Base-by-base conservation (phyloP, 2,113 vertebrate species). In the Rhinopomastus cyanomelas region DNA sequence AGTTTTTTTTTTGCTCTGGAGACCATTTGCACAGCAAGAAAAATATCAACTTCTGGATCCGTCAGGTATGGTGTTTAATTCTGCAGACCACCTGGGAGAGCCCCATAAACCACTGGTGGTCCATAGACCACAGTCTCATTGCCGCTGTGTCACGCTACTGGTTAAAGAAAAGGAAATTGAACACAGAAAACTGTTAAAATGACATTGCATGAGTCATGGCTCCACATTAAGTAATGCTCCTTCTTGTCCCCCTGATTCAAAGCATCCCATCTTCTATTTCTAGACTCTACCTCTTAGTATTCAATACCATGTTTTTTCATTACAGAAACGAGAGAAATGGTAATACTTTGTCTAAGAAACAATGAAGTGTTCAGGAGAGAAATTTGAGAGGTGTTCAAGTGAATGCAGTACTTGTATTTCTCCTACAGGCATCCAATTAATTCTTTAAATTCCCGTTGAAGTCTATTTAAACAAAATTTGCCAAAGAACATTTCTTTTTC, bases 81-180 rank as follows among this genome's bases (percentile, higher is more conserved):
- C 80, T 25, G 5, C 2, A 88, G 80, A 92, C 91, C 71, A 88
- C 91, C 89, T 91, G 85, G 56, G 44, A 93, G 64, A 79, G 36
- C 5, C 59, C 56, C 44, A 36, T 62, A 94, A 85, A 91, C 67
- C 64, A 79, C 66, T 89, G 87, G 80, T 91, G 91, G 87, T 89
- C 76, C 22, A 36, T 3, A 78, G 65, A 83, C 76, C 21, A 0
- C 55, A 91, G 59, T 68, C 18, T 55, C 34, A 93, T 67, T 25
- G 10, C 60, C 2, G 3, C 74, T 87, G n/a, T 88, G 46, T 88
- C 86, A 64, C 77, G 77, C 82, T 88, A 89, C 87, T 74, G 59
- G 83, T 81, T 87, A 81, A 86, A 90, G 48, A 75, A 95, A 82
- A 88, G 80, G 71, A 96, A 95, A 95, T 94, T 88, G 91, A 91